phyloP scores from a whole-genome alignment of 2,113 vertebrate genomes.

The Dromaius novaehollandiae region DNA sequence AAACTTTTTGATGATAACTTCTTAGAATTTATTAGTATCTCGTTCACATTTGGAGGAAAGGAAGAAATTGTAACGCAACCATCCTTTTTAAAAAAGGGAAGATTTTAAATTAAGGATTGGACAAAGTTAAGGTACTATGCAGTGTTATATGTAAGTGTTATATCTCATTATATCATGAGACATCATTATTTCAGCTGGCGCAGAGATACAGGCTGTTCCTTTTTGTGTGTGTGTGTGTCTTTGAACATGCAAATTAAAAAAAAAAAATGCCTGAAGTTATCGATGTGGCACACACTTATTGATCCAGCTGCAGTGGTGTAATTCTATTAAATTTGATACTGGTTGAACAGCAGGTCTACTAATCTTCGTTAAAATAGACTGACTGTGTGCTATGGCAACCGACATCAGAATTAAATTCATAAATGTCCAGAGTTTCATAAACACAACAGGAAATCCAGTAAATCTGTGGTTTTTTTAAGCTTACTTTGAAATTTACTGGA shows the following conservation, averaged over 20 bases:
- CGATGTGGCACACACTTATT: not conserved
- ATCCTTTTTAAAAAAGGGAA: not conserved
- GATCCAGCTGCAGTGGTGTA: not conserved
- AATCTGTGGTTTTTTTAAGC: not conserved
- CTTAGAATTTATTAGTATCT: not conserved
- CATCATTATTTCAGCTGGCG: not conserved
- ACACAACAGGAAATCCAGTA: not conserved
- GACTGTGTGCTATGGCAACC: fast-evolving
- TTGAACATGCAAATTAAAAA: not conserved
- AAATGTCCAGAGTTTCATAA: not conserved
- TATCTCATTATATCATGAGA: not conserved
- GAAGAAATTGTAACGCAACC: not conserved
- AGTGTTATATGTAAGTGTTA: not conserved
- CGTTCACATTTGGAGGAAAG: not conserved
- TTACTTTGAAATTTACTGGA: not conserved
- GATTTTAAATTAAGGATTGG: no score
- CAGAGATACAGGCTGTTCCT: not conserved
- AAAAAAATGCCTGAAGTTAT: not conserved
- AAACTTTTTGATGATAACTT: not conserved
- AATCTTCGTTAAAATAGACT: not conserved
- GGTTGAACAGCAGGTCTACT: not conserved
- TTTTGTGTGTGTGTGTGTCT: no score
- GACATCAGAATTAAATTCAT: not conserved
- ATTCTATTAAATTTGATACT: not conserved
- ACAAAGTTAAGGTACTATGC: not conserved